A percentile compares a stretch with the other conserved stretches of the same genome.
Conservation (phyloP, 2,888 invertebrate genomes). For the Trisateles emortualis region DNA sequence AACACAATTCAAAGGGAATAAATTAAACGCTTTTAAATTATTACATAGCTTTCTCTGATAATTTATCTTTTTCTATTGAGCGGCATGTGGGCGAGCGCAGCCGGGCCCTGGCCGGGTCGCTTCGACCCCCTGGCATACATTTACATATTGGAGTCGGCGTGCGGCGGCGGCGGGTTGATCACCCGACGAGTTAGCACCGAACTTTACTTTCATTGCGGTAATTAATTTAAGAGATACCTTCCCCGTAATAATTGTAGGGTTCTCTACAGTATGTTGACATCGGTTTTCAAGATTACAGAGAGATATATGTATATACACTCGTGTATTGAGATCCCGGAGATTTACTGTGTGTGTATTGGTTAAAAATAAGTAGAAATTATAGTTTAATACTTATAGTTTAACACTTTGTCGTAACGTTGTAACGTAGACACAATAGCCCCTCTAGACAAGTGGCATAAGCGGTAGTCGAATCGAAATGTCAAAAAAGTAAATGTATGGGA, state of each 20-base stretch:
- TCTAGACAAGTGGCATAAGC: too few species aligned
- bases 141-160: slow-evolving; percentile 49
- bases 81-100: slow-evolving; percentile 26
- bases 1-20: slow-evolving; percentile 52
- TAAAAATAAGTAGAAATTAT: too few species aligned
- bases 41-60: slow-evolving; percentile 55
- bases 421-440: too few species aligned
- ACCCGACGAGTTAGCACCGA: slow-evolving; percentile 55
- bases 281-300: slow-evolving; percentile 4
- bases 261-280: slow-evolving; percentile 23
- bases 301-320: neutral
- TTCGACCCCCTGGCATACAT: slow-evolving; percentile 37
- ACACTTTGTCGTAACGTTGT: too few species aligned
- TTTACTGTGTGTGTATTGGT: neutral
- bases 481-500: too few species aligned
- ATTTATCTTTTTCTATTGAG: slow-evolving; percentile 51
- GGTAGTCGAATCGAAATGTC: too few species aligned
- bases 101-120: slow-evolving; percentile 6
- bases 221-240: slow-evolving; percentile 62
- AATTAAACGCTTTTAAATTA: slow-evolving; percentile 58
- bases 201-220: slow-evolving; percentile 64
- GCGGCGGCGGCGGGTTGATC: slow-evolving; percentile 54
- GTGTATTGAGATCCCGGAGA: neutral
- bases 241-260: slow-evolving; percentile 47
- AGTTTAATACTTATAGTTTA: too few species aligned